A percentile compares a stretch with the other conserved stretches of the same genome.
phyloP scores from a whole-genome alignment of 2,797 vertebrate species.

The Antennarius maculatus region DNA sequence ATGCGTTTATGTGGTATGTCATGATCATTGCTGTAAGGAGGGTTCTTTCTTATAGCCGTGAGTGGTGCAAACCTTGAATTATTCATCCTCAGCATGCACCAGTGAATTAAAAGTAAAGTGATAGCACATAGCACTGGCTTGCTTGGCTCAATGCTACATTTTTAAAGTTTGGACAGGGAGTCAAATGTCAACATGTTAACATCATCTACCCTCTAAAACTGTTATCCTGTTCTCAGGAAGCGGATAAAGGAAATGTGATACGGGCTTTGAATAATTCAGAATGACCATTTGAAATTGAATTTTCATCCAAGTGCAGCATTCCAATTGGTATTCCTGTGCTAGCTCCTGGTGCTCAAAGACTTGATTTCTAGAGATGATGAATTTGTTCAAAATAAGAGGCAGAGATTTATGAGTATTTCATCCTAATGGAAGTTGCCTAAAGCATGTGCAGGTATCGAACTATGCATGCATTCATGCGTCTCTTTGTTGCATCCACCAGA shows the following conservation, averaged over 20 bases:
- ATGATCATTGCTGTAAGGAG: slow-evolving; percentile 9
- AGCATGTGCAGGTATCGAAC: not conserved
- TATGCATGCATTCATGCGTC: not conserved
- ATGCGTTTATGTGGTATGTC: slow-evolving; percentile 36
- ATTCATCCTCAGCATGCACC: slow-evolving; percentile 68
- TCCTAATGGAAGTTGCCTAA: not conserved
- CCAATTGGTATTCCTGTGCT: slow-evolving; percentile 11
- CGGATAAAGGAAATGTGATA: slow-evolving; percentile 61
- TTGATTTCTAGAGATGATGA: slow-evolving; percentile 5
- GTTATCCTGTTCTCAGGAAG: slow-evolving; percentile 40
- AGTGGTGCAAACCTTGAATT: slow-evolving; percentile 66
- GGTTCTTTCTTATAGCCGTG: slow-evolving; percentile 45
- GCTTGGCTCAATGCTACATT: slow-evolving; percentile 71
- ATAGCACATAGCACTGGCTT: slow-evolving; percentile 62
- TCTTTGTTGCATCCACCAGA: not conserved
- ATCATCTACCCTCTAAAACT: slow-evolving; percentile 56
- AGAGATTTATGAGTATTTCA: not conserved
- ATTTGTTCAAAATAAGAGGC: not conserved
- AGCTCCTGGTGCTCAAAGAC: slow-evolving; percentile 7
- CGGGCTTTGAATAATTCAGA: slow-evolving; percentile 70
- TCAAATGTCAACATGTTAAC: slow-evolving; percentile 71
- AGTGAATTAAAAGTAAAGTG: slow-evolving; percentile 79
- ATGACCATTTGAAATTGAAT: slow-evolving; percentile 36
- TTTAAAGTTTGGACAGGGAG: slow-evolving; percentile 71
- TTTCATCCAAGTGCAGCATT: slow-evolving; percentile 47